These are phyloP conservation scores for Crotalus tigris DNA, from an alignment of 2,113 vertebrate species.

Conservation along the genomic window DNA sequence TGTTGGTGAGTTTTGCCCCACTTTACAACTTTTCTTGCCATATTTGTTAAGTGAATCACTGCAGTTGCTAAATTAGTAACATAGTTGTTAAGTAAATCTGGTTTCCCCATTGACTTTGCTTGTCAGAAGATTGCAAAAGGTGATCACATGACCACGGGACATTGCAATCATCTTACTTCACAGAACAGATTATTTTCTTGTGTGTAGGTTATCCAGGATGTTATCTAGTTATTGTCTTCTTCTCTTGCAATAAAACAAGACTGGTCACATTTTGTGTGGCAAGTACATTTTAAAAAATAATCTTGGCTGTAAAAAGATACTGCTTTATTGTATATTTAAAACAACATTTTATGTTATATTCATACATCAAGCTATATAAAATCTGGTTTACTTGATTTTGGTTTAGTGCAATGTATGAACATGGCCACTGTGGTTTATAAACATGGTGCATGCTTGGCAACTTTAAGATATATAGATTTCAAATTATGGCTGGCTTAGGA, in stretches of 20 bases:
- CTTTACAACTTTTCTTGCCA: neutral
- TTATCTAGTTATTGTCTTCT: neutral
- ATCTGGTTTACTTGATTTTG: neutral
- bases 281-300: neutral
- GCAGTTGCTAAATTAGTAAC: neutral
- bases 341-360: neutral
- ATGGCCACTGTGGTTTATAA: neutral
- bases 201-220: neutral
- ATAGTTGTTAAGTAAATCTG: neutral
- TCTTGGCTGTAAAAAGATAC: neutral
- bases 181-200: neutral
- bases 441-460: neutral
- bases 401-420: neutral
- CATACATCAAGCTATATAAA: neutral
- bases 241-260: neutral
- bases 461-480: neutral
- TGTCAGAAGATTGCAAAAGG: neutral
- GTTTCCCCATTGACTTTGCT: neutral
- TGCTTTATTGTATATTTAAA: constrained; percentile 21
- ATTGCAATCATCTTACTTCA: neutral
- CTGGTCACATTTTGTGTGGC: neutral
- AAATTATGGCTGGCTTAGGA: neutral
- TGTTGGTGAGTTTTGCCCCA: neutral
- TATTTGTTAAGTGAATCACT: neutral
- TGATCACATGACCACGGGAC: neutral